phyloP scores from a whole-genome alignment of 1,140 invertebrate species.

The Drosophila baimaii region DNA sequence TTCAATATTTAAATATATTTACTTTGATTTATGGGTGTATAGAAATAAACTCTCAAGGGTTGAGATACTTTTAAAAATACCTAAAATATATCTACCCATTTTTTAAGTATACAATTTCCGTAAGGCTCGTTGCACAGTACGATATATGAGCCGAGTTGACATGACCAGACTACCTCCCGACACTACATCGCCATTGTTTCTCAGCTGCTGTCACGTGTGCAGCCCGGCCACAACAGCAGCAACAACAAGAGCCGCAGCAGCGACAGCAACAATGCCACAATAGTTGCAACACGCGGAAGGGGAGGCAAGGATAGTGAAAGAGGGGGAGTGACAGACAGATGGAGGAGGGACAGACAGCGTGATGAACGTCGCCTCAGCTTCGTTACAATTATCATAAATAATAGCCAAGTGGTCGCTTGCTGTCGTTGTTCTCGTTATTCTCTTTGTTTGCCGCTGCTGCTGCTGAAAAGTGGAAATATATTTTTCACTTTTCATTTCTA shows the following conservation, averaged over 20 bases:
- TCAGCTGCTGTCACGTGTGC: slow-evolving; percentile 62
- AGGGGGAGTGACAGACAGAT: slow-evolving; percentile 19
- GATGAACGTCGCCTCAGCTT: slow-evolving; percentile 69
- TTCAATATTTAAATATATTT: no score
- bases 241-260: slow-evolving; percentile 28
- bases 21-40: no score
- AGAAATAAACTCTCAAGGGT: not conserved
- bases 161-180: slow-evolving; percentile 21
- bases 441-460: slow-evolving; percentile 33
- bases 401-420: slow-evolving; percentile 70
- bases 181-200: slow-evolving; percentile 35
- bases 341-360: slow-evolving; percentile 52
- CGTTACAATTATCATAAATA: slow-evolving; percentile 79
- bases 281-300: slow-evolving; percentile 33
- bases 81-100: not conserved
- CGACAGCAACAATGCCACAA: slow-evolving; percentile 23
- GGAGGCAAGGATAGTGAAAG: slow-evolving; percentile 10
- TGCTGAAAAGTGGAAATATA: slow-evolving; percentile 67
- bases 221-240: slow-evolving; percentile 31
- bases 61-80: no score
- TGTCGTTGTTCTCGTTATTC: slow-evolving; percentile 41
- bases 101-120: not conserved
- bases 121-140: slow-evolving; percentile 4
- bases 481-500: slow-evolving; percentile 78
- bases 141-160: slow-evolving; percentile 17